Evolutionary conservation across 2,113 vertebrate genomes (phyloP).

Genomic region (Tauraco erythrolophus): DNA sequence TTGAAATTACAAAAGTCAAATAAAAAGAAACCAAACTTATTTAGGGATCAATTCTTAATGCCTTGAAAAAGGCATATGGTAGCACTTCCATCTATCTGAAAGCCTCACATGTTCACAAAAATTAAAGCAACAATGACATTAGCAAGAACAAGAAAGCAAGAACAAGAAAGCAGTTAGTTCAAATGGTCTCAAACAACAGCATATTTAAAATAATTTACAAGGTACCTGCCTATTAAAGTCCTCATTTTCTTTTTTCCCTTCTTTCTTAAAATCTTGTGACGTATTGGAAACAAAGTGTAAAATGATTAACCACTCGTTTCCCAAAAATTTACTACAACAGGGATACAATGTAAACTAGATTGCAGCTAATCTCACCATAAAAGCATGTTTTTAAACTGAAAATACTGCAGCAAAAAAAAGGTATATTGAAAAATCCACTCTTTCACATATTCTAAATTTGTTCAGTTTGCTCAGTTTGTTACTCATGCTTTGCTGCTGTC

Average conservation of each 20-base stretch:
- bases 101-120: neutral
- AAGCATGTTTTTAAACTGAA: neutral
- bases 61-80: neutral
- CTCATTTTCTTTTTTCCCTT: neutral
- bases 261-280: neutral
- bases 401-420: neutral
- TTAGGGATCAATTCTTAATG: neutral
- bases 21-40: neutral
- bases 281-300: conserved; percentile 33
- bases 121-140: neutral
- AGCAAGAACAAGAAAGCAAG: neutral
- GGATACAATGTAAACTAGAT: neutral
- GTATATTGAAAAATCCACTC: neutral
- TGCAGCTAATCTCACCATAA: neutral
- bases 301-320: neutral
- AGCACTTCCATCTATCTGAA: neutral
- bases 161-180: neutral
- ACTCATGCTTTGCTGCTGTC: neutral
- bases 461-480: conserved; percentile 48
- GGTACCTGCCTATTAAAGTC: conserved; percentile 9
- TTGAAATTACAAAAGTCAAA: neutral
- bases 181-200: neutral
- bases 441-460: neutral
- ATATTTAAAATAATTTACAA: conserved; percentile 8
- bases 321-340: neutral